Base-by-base conservation (phyloP, 2,113 vertebrate species). In the Nerophis lumbriciformis region DNA sequence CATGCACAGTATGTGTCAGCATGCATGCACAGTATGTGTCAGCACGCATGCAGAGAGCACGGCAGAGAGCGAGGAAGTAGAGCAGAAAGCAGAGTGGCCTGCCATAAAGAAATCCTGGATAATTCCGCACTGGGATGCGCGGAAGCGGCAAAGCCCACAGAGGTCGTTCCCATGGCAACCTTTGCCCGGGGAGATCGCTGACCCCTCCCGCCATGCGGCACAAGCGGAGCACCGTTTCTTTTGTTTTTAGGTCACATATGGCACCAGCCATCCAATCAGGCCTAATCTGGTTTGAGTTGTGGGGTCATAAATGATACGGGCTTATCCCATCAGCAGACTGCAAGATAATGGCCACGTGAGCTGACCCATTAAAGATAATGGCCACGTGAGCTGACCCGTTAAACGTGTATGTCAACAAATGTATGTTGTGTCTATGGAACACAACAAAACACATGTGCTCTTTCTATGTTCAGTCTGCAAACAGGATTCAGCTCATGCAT, bases 181-280 rank as follows among this genome's bases (percentile, higher is more conserved):
- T 88, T 83, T 88, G 89, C 88, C 84, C 78, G 69, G 71, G 76
- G 84, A 90, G 87, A 88, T 87, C 73, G n/a, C 77, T 86, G 84
- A 91, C 88, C 88, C 55, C 80, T 84, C 69, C 83, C 66, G 68
- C 70, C 83, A 82, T 36, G 71, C 73, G 45, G 72, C 73, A 76
- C 78, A 81, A 76, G 76, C 69, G 8, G 68, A 80, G 85, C 80
- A 65, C 84, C 83, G 86, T 57, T 57, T 28, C 28, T 28, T 28
- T 28, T 28, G 28, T 28, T 90, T 90, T 87, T 90, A 88, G 90
- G 89, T 91, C 89, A 88, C 90, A 90, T 89, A 90, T 90, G 90
- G 88, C 85, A 89, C 80, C 77, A 78, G 85, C 75, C 69, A 86
- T 90, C 83, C 90, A 89, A 84, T 89, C 88, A 89, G 76, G 77